Percentiles rank a stretch among this genome's conserved stretches.
Conservation (phyloP, 2,888 invertebrate species). For the Orthosia gothica region DNA sequence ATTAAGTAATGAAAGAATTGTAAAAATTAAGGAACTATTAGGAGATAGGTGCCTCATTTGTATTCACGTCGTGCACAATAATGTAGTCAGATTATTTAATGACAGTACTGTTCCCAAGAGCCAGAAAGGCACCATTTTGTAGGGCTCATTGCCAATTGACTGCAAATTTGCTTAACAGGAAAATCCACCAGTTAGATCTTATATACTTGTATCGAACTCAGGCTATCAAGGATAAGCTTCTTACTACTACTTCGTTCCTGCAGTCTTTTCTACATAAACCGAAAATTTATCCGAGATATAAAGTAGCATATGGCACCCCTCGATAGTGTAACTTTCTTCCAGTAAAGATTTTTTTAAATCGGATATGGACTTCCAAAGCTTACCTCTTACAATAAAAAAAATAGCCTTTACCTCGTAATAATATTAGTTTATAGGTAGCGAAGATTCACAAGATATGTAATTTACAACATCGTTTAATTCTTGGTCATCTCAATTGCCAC, state of each 20-base stretch:
- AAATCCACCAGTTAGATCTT: constrained; percentile 11
- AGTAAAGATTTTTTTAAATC: too few relatives aligned
- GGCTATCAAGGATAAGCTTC: background rate
- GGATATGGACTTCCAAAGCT: too few relatives aligned
- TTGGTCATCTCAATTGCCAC: background rate
- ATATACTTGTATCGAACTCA: background rate
- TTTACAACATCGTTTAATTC: background rate
- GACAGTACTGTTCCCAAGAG: constrained; percentile 14
- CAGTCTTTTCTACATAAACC: too few relatives aligned
- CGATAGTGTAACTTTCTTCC: background rate
- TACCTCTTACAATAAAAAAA: too few relatives aligned
- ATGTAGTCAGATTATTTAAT: constrained; percentile 24
- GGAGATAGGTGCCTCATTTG: background rate
- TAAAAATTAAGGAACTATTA: constrained; percentile 7
- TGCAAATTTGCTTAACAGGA: constrained; percentile 23
- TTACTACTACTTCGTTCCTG: background rate
- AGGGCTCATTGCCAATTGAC: constrained; percentile 37
- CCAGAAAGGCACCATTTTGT: constrained; percentile 8
- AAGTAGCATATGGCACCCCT: too few relatives aligned
- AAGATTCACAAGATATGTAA: background rate
- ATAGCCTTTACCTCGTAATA: too few relatives aligned
- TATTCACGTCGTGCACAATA: constrained; percentile 11
- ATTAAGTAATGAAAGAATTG: background rate
- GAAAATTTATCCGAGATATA: too few relatives aligned
- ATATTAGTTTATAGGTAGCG: background rate